Base-by-base conservation (phyloP, 30 jellyfish, hydroid and myxozoan genomes). In the Aurelia aurita region DNA sequence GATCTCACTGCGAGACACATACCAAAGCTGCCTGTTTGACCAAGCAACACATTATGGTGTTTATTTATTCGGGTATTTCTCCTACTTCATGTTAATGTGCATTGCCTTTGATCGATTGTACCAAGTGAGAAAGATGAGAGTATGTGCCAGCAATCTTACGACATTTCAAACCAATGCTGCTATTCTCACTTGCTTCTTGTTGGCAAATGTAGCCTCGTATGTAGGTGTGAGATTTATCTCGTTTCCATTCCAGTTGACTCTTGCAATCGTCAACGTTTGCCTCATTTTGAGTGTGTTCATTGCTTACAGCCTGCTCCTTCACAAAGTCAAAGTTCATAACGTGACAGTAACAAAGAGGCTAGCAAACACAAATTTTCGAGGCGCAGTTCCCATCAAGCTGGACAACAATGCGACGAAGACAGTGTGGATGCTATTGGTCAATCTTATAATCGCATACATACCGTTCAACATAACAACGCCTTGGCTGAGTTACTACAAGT, bases 11-110 rank as follows among this genome's bases (percentile, higher is more conserved):
- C 69, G 58, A 81, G 63, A 68, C 55, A 53, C 5, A 28, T 49
- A 21, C 59, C 91, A 84, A n/a, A 49, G 65, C 85, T 81, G 91
- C 76, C 32, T 6, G 19, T 68, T 67, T 31, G 91, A 81, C 49
- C 69, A 21, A 31, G 80, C 49, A 11, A 58, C 58, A 25, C 77
- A 81, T 23, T 81, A 68, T 27, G 22, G 60, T 43, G 79, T 58
- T 7, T 22, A 67, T 20, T 20, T 81, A 15, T 61, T 81, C 45
- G 91, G 64, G 6, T 66, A 81, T 35, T 67, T 81, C 78, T 81
- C 91, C 10, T 81, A 49, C 28, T 81, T 81, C 73, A 81, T 81
- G 91, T 65, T 81, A 32, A 25, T 67, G 70, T 67, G 79, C 6
- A 69, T 81, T 7, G 55, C 91, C 8, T 7, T 68, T 10, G 91